Conservation (phyloP, 2,888 invertebrate genomes). For the Philhelius pedissequus region DNA sequence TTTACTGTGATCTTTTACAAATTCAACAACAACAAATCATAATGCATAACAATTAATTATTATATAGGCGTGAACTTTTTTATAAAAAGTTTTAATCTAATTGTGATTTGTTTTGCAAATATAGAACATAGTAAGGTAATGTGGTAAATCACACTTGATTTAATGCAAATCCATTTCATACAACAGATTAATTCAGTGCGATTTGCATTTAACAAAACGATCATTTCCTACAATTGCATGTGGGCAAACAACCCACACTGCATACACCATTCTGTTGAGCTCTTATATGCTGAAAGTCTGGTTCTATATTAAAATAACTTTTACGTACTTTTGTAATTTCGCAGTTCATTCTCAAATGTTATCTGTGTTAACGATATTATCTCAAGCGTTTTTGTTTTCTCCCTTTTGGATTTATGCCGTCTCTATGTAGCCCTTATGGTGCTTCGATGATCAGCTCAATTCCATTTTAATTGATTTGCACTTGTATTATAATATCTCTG, state of each 20-base stretch:
- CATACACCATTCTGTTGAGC: background rate
- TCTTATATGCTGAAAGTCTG: background rate
- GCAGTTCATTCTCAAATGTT: too few relatives aligned
- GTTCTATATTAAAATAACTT: background rate
- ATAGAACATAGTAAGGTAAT: background rate
- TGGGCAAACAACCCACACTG: background rate
- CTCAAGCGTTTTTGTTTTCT: too few relatives aligned
- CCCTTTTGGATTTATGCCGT: too few relatives aligned
- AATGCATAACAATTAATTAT: background rate
- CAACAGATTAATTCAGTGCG: background rate
- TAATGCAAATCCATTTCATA: background rate
- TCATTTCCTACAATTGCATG: background rate
- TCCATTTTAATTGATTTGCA: too few relatives aligned
- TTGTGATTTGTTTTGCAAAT: background rate
- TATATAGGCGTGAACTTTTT: constrained; percentile 22
- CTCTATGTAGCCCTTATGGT: too few relatives aligned
- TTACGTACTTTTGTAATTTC: too few relatives aligned
- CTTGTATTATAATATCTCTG: too few relatives aligned
- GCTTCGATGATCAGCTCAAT: too few relatives aligned
- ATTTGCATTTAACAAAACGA: background rate
- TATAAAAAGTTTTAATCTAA: background rate
- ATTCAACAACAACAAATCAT: background rate
- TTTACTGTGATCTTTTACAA: background rate
- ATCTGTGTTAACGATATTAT: too few relatives aligned
- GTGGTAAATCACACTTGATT: background rate